Conservation (phyloP, 2,113 vertebrate species). For the Zosterops hypoxanthus region DNA sequence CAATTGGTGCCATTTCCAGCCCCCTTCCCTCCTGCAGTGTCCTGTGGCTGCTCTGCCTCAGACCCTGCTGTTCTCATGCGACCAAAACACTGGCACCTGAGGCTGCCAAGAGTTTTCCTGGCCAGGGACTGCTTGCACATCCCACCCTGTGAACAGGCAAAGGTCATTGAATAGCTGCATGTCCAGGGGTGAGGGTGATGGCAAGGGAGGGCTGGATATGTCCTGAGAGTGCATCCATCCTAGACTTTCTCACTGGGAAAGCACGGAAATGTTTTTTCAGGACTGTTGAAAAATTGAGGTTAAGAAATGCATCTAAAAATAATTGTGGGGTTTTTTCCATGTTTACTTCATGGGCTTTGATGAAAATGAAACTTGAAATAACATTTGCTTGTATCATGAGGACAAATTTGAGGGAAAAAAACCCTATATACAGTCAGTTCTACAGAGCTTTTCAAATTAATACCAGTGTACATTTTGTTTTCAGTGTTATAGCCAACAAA, state of each 20-base stretch:
- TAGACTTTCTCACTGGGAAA: slow-evolving; percentile 1
- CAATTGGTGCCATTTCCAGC: not conserved
- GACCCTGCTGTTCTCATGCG: not conserved
- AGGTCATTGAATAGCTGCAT: fast-evolving
- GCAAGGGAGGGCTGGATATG: not conserved
- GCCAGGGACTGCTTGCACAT: not conserved
- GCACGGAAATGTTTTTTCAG: not conserved
- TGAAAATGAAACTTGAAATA: slow-evolving; percentile 39
- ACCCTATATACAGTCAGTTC: not conserved
- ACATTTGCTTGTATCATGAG: slow-evolving; percentile 48
- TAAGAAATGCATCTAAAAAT: slow-evolving; percentile 41
- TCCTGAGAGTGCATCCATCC: not conserved
- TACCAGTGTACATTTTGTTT: slow-evolving; percentile 57
- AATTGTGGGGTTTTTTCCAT: slow-evolving; percentile 7
- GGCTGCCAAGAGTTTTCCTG: not conserved
- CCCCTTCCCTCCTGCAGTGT: not conserved
- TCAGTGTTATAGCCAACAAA: slow-evolving; percentile 36
- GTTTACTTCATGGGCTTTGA: slow-evolving; percentile 28
- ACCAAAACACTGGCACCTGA: not conserved
- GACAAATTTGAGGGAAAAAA: slow-evolving; percentile 44
- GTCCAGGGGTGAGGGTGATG: not conserved
- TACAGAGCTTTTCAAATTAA: slow-evolving; percentile 44
- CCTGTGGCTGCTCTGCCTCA: fast-evolving
- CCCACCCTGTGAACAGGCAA: not conserved
- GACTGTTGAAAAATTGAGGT: slow-evolving; percentile 39